Percentiles rank a stretch among this genome's conserved stretches.
Conservation (phyloP, 2,888 invertebrate species). For the Hemistola chrysoprasaria region DNA sequence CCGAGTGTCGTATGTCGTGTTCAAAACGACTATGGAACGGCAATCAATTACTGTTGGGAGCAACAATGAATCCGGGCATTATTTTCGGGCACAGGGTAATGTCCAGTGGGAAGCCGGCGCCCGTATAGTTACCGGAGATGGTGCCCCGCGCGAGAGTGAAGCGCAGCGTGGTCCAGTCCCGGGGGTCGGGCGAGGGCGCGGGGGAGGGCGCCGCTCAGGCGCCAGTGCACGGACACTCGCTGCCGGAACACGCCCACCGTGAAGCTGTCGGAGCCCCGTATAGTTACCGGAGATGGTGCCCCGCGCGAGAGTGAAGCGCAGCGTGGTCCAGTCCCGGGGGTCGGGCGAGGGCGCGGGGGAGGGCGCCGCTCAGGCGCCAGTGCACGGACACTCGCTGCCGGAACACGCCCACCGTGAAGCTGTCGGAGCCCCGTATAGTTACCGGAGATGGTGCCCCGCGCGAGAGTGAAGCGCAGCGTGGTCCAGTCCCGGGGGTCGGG, state of each 20-base stretch:
- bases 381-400: conserved; percentile 86
- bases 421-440: no score
- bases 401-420: conserved; percentile 70
- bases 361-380: conserved; percentile 70
- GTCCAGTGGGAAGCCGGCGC: no score
- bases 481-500: conserved; percentile 66
- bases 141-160: conserved; percentile 34
- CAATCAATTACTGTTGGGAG: no score
- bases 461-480: conserved; percentile 68
- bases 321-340: conserved; percentile 58
- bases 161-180: conserved; percentile 72
- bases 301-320: conserved; percentile 55
- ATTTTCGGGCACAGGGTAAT: no score
- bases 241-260: no score
- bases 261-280: no score
- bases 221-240: conserved; percentile 86
- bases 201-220: conserved; percentile 48
- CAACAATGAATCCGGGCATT: no score
- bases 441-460: conserved; percentile 34
- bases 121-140: conserved; percentile 34
- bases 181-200: conserved; percentile 40
- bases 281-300: conserved; percentile 35
- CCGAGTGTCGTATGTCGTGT: no score
- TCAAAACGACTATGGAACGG: no score
- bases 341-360: conserved; percentile 46